These are phyloP conservation scores for Cinclus mexicanus DNA, from an alignment of 2,113 vertebrate genomes.

Conservation along the genomic window DNA sequence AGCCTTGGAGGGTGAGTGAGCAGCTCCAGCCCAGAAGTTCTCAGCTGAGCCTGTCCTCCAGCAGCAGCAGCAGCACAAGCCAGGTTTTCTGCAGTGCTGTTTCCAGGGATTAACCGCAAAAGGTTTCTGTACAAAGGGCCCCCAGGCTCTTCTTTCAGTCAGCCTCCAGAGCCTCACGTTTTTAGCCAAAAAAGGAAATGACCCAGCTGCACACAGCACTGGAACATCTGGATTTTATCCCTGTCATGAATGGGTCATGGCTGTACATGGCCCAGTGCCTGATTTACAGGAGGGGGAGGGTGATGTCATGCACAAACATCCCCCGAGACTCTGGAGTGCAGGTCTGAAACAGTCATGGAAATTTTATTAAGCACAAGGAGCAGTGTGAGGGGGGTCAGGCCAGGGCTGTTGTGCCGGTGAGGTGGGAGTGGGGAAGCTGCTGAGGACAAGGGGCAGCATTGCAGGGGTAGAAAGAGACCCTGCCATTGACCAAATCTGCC, in stretches of 20 bases:
- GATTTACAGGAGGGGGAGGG: slow-evolving; percentile 57
- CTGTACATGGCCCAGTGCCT: slow-evolving; percentile 59
- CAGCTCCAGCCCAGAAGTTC: neutral
- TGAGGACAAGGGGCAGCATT: neutral
- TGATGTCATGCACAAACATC: slow-evolving; percentile 60
- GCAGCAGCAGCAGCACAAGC: neutral
- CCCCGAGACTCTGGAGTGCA: neutral
- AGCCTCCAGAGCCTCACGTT: slow-evolving; percentile 79
- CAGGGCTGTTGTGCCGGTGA: rapidly evolving
- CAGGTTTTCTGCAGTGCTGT: neutral
- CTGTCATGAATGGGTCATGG: slow-evolving; percentile 87
- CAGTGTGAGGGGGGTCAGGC: neutral
- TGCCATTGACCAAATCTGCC: rapidly evolving
- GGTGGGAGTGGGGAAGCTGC: neutral
- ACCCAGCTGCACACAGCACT: slow-evolving; percentile 80
- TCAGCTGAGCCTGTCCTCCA: neutral
- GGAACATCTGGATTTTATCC: slow-evolving; percentile 96
- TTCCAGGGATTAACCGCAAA: slow-evolving; percentile 51
- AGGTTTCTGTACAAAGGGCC: slow-evolving; percentile 64
- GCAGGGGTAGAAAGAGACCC: neutral
- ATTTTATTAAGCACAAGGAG: neutral
- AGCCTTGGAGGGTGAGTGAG: neutral
- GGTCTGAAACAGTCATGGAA: neutral
- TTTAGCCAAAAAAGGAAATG: slow-evolving; percentile 99
- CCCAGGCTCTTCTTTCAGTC: slow-evolving; percentile 67